Evolutionary conservation across 2,888 invertebrate genomes (phyloP).

Genomic region (Serrognathus titanus): DNA sequence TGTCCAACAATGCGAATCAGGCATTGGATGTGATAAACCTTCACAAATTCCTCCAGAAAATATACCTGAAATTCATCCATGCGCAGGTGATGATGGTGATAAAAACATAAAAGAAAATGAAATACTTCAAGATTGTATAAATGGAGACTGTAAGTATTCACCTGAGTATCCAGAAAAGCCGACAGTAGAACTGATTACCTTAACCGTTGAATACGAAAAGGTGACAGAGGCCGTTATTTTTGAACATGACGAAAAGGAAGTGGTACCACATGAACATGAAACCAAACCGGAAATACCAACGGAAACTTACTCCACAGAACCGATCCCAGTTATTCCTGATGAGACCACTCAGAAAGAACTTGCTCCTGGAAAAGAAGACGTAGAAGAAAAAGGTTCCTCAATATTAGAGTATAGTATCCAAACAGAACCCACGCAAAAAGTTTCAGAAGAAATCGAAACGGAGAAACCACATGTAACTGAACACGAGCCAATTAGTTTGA

Average conservation of each 20-base stretch:
- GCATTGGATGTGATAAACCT: neutral
- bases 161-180: neutral
- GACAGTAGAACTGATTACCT: neutral
- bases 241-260: too few relatives aligned
- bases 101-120: neutral
- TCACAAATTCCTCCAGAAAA: conserved; percentile 7
- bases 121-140: too few relatives aligned
- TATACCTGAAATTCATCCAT: conserved; percentile 6
- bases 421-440: neutral
- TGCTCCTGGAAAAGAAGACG: conserved; percentile 9
- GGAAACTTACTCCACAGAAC: conserved; percentile 15
- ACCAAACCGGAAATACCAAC: conserved; percentile 8
- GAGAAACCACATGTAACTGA: neutral
- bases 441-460: neutral
- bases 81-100: neutral
- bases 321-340: conserved; percentile 3
- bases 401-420: neutral
- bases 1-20: neutral
- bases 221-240: neutral
- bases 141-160: too few relatives aligned
- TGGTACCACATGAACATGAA: neutral
- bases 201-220: neutral
- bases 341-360: neutral
- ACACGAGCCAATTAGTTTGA: neutral
- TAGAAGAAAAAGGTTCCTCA: neutral